Evolutionary conservation across 1,140 invertebrate species (phyloP).

Genomic region (Rhyacophila brunnea): DNA sequence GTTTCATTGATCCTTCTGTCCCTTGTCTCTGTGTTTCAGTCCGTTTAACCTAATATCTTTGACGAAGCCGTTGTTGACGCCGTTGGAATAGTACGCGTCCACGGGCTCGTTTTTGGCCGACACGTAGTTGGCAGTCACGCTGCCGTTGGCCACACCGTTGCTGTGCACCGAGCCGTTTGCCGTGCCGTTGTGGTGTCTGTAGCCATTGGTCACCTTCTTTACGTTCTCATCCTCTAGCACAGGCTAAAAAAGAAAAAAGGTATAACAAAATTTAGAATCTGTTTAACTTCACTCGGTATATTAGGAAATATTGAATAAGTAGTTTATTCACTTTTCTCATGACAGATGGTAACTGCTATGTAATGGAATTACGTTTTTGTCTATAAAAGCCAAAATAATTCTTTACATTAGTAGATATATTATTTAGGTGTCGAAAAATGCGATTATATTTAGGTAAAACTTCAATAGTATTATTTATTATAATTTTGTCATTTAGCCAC

Average conservation of each 20-base stretch:
- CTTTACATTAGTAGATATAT: no score
- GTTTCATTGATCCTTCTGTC: conserved; percentile 31
- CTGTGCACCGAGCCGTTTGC: conserved; percentile 27
- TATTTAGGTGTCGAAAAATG: no score
- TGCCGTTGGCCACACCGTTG: conserved; percentile 36
- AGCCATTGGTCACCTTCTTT: conserved; percentile 46
- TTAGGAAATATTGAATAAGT: no score
- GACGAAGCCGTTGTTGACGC: conserved; percentile 65
- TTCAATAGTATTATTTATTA: no score
- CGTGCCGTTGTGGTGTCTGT: conserved; percentile 45
- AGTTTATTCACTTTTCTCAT: no score
- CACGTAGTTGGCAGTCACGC: conserved; percentile 50
- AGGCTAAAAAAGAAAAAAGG: conserved; percentile 43
- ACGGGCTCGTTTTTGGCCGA: conserved; percentile 61
- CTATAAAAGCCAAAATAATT: no score
- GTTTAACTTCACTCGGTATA: neutral
- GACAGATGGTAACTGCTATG: no score
- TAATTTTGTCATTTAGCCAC: no score
- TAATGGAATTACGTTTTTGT: no score
- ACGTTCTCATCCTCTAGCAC: conserved; percentile 52
- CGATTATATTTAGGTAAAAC: no score
- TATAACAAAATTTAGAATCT: conserved; percentile 3
- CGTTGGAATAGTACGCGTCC: conserved; percentile 66
- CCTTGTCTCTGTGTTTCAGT: conserved; percentile 31
- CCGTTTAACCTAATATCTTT: conserved; percentile 37